phyloP scores from a whole-genome alignment of 2,797 vertebrate species.

The Cynopterus sphinx region DNA sequence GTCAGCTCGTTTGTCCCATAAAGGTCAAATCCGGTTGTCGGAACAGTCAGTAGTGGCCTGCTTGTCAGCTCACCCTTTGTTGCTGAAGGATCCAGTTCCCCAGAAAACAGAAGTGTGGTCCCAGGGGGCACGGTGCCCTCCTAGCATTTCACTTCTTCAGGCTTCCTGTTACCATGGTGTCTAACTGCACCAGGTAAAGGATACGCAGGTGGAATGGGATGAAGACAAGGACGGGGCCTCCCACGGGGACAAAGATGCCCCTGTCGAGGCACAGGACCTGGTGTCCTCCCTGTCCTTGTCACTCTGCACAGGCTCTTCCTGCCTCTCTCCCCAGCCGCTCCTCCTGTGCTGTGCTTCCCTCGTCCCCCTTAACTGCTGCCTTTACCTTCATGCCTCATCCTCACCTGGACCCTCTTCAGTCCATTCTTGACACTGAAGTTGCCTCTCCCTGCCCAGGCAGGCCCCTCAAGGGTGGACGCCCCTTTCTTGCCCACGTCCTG shows the following conservation, averaged over 20 bases:
- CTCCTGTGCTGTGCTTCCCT: neutral
- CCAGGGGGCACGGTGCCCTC: neutral
- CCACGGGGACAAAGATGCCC: neutral
- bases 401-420: neutral
- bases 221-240: neutral
- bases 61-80: neutral
- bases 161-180: slow-evolving; percentile 58
- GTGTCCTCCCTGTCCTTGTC: neutral
- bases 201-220: neutral
- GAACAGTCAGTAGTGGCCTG: neutral
- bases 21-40: slow-evolving; percentile 41
- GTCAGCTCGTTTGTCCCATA: neutral
- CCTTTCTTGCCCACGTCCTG: neutral
- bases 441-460: rapidly evolving
- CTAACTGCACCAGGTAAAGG: neutral
- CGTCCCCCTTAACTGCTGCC: neutral
- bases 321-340: neutral
- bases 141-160: slow-evolving; percentile 33
- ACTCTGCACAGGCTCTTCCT: neutral
- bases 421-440: neutral
- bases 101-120: slow-evolving; percentile 7
- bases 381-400: neutral
- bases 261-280: neutral
- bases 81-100: slow-evolving; percentile 20
- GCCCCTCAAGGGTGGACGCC: neutral